Percentiles rank a stretch among this genome's conserved stretches.
phyloP scores from a whole-genome alignment of 2,888 invertebrate genomes.

The Plagiodera versicolora region DNA sequence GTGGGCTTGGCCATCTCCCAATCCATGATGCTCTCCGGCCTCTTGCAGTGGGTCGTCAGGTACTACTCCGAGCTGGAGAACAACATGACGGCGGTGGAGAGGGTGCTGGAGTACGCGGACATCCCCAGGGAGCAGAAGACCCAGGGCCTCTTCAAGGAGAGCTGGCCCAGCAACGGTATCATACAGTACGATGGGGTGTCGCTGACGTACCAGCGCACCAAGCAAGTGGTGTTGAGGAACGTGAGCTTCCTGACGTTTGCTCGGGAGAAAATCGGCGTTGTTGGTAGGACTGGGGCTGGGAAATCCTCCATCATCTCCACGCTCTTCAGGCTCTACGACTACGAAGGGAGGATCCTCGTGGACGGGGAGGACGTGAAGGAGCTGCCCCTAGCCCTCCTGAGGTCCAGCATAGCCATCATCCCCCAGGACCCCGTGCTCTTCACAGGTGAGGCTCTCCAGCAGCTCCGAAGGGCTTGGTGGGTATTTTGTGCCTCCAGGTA shows the following conservation, averaged over 20 bases:
- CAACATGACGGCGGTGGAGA: slow-evolving; percentile 88
- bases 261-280: slow-evolving; percentile 73
- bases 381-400: slow-evolving; percentile 73
- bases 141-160: slow-evolving; percentile 55
- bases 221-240: slow-evolving; percentile 72
- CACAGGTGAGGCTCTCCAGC: slow-evolving; percentile 29
- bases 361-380: slow-evolving; percentile 73
- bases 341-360: slow-evolving; percentile 75
- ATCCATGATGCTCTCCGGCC: slow-evolving; percentile 73
- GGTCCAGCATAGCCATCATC: slow-evolving; percentile 78
- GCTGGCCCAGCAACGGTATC: slow-evolving; percentile 73
- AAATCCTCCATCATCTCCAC: slow-evolving; percentile 76
- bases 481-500: slow-evolving; percentile 58
- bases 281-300: slow-evolving; percentile 83
- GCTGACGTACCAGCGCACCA: slow-evolving; percentile 70
- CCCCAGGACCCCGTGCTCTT: slow-evolving; percentile 86
- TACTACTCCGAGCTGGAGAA: slow-evolving; percentile 83
- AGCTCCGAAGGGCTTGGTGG: no score
- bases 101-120: slow-evolving; percentile 60
- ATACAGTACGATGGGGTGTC: slow-evolving; percentile 70
- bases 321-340: slow-evolving; percentile 77
- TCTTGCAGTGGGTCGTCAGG: slow-evolving; percentile 65
- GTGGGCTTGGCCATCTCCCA: slow-evolving; percentile 71
- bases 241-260: slow-evolving; percentile 67
- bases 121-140: slow-evolving; percentile 53